Evolutionary conservation across 2,888 invertebrate species (phyloP).

Genomic region (Melolontha melolontha): DNA sequence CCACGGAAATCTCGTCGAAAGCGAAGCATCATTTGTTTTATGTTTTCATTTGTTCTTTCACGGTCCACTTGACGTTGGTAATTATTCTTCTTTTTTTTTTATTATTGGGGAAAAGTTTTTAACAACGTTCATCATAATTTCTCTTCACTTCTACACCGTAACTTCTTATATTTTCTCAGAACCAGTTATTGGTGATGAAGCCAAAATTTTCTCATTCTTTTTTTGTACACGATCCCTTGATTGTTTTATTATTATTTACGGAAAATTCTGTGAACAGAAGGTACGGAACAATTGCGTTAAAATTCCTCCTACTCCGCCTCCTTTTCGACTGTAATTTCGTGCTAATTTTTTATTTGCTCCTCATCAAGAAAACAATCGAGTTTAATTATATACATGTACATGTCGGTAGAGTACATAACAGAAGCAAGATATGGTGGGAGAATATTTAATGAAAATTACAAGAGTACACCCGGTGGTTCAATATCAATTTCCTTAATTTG

Average conservation of each 20-base stretch:
- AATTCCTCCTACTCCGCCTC: slow-evolving; percentile 45
- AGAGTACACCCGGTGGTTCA: slow-evolving; percentile 47
- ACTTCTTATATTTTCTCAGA: too few species aligned
- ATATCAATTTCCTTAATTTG: slow-evolving; percentile 57
- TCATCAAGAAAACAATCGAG: slow-evolving; percentile 48
- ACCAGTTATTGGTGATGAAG: too few species aligned
- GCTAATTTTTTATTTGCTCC: slow-evolving; percentile 64
- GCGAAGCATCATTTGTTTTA: slow-evolving; percentile 63
- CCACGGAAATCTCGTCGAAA: slow-evolving; percentile 40
- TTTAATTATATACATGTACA: slow-evolving; percentile 25
- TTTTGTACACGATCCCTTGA: too few species aligned
- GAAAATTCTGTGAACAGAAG: too few species aligned
- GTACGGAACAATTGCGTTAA: too few species aligned
- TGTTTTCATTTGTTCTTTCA: slow-evolving; percentile 65
- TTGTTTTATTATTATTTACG: too few species aligned
- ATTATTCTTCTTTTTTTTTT: slow-evolving; percentile 60
- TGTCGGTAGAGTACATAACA: background rate
- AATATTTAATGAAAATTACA: slow-evolving; percentile 65
- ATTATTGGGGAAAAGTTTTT: slow-evolving; percentile 12
- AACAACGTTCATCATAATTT: slow-evolving; percentile 17
- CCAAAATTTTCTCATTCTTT: too few species aligned
- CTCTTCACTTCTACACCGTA: slow-evolving; percentile 2
- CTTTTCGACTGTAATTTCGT: slow-evolving; percentile 59
- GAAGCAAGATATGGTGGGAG: slow-evolving; percentile 40
- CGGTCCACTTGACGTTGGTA: slow-evolving; percentile 63